Evolutionary conservation across 2,113 vertebrate species (phyloP).

Genomic region (Elachura formosa): DNA sequence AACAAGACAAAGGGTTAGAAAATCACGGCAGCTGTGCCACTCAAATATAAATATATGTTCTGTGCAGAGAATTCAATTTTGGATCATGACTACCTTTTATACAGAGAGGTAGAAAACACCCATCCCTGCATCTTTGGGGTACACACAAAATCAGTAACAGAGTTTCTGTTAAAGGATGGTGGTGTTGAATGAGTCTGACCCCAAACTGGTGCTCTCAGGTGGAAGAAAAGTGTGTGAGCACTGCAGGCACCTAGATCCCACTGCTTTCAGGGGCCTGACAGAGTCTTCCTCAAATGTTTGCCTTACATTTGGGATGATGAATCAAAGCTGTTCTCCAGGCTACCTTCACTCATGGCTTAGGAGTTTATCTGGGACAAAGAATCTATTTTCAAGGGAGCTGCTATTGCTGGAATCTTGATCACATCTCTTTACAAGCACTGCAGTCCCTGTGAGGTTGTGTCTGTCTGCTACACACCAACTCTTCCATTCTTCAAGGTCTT

Average conservation of each 20-base stretch:
- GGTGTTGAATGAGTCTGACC: neutral
- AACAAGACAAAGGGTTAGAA: neutral
- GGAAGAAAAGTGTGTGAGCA: neutral
- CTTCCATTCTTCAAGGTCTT: neutral
- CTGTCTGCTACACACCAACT: neutral
- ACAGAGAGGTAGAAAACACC: neutral
- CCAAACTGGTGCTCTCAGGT: neutral
- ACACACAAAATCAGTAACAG: neutral
- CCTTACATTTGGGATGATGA: rapidly evolving
- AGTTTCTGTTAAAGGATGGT: neutral
- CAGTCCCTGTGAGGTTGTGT: neutral
- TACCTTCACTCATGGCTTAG: neutral
- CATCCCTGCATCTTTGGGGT: neutral
- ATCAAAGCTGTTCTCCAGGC: neutral
- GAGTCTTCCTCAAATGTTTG: neutral
- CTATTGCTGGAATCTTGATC: neutral
- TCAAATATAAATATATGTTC: neutral
- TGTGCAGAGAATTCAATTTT: conserved; percentile 4
- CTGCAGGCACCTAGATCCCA: neutral
- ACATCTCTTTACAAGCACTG: neutral
- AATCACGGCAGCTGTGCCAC: neutral
- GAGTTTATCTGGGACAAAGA: neutral
- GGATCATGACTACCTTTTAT: neutral
- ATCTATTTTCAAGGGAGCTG: neutral
- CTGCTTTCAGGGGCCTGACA: neutral